These are phyloP conservation scores for Trachelus troglodyta DNA, from an alignment of 2,888 invertebrate species.

Conservation along the genomic window DNA sequence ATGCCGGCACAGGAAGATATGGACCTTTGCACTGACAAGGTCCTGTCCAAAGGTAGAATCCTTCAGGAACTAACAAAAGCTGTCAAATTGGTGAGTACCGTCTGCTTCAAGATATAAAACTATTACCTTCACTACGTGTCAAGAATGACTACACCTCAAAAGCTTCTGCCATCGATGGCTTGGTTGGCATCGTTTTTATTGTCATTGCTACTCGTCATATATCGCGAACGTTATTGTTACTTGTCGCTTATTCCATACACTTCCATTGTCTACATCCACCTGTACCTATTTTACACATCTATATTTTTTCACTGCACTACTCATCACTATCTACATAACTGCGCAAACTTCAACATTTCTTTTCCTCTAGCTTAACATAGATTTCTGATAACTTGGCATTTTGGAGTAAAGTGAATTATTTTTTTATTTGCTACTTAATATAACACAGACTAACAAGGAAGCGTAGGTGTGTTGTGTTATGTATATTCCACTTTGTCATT, in stretches of 20 bases:
- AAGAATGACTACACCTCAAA: background rate
- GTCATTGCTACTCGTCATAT: background rate
- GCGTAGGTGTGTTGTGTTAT: background rate
- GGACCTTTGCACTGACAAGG: constrained; percentile 63
- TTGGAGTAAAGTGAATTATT: background rate
- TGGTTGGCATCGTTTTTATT: background rate
- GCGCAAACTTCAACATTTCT: background rate
- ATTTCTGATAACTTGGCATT: background rate
- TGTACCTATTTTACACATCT: background rate
- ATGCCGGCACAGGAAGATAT: constrained; percentile 60
- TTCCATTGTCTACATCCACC: background rate
- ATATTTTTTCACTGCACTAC: background rate
- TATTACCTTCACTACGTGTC: background rate
- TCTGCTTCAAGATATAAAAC: constrained; percentile 12
- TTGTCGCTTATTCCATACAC: background rate
- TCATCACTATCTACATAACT: background rate
- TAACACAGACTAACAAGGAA: background rate
- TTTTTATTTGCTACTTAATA: background rate
- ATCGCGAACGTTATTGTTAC: background rate
- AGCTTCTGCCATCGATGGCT: background rate
- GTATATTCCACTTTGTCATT: background rate
- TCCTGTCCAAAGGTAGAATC: constrained; percentile 61
- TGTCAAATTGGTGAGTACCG: constrained; percentile 63
- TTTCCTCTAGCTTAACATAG: background rate
- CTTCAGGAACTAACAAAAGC: constrained; percentile 64